These are phyloP conservation scores for Eumeta japonica DNA, from an alignment of 1,140 invertebrate genomes.

Conservation along the genomic window DNA sequence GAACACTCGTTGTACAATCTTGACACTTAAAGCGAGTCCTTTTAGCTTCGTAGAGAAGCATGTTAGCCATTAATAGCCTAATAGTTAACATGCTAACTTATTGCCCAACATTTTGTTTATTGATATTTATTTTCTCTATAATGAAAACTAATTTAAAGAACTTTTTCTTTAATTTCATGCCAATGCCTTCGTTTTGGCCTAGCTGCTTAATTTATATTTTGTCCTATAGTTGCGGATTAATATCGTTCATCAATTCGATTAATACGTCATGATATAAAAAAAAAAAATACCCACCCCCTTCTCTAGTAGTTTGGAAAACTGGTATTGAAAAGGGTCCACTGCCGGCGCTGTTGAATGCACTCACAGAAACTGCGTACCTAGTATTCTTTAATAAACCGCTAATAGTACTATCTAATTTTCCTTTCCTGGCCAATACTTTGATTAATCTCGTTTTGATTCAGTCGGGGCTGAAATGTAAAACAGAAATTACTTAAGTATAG, in stretches of 20 bases:
- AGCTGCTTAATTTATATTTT: neutral
- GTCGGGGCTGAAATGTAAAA: conserved; percentile 38
- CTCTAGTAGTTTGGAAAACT: conserved; percentile 77
- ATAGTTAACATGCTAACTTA: too few relatives aligned
- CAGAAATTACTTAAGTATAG: conserved; percentile 2
- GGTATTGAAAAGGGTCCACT: conserved; percentile 79
- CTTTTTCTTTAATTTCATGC: too few relatives aligned
- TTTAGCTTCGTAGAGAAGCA: too few relatives aligned
- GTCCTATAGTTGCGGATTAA: neutral
- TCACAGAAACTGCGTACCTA: conserved; percentile 70
- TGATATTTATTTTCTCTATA: too few relatives aligned
- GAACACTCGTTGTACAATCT: too few relatives aligned
- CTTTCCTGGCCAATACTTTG: conserved; percentile 36
- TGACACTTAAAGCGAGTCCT: too few relatives aligned
- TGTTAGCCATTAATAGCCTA: too few relatives aligned
- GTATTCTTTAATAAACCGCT: conserved; percentile 41
- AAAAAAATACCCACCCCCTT: conserved; percentile 65
- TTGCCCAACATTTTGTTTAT: too few relatives aligned
- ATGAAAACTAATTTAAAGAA: too few relatives aligned
- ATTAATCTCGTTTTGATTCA: conserved; percentile 41
- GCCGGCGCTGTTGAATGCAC: conserved; percentile 85
- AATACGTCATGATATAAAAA: too few relatives aligned
- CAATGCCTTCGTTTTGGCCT: neutral
- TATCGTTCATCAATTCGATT: too few relatives aligned
- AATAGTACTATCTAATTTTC: conserved; percentile 40